Evolutionary conservation across 1,140 invertebrate species (phyloP), one percentile per base, ranked within the genome.

Genomic region (Ceratina japonica): DNA sequence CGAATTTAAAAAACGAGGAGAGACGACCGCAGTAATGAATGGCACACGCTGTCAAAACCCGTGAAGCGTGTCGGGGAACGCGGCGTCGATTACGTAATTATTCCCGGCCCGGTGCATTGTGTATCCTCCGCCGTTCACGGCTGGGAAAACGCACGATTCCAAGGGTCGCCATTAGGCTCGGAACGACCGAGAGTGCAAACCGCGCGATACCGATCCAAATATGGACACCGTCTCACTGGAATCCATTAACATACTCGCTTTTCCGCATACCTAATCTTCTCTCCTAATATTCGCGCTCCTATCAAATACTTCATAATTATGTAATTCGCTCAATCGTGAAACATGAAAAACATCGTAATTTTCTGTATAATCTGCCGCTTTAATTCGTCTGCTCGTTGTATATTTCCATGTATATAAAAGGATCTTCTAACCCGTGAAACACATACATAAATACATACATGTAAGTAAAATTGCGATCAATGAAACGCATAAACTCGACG

Each of bases 31-130:
- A 10, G 71, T 84, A 85, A 87, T 86, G 82, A 86, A 87, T 87
- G 84, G 76, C 86, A 71, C 81, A 75, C 79, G 83, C 82, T 86
- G 87, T 87, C 87, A 85, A 89, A 89, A 85, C 59, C 73, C 83
- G 22, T 66, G 75, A 69, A 85, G 86, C 88, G 86, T 88, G 83
- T 84, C 87, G 85, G 84, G 69, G 84, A 85, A 85, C 82, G 79
- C 56, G 79, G 37, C 78, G 61, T 61, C 10, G 73, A 44, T 89
- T 88, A 76, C 82, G 70, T 85, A 89, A 88, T 27, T 22, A 44
- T 56, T 56, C 16, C 54, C 54, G 54, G 15, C 16, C 73, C 51
- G 63, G 24, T 49, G 84, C 66, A 78, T 80, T 76, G 81, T 81
- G 63, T 44, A 44, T 44, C 37, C 37, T 44, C 59, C 70, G 64